A percentile compares a stretch with the other conserved stretches of the same genome.
phyloP scores from a whole-genome alignment of 2,113 vertebrate genomes.

The Ptilorrhoa leucosticta region DNA sequence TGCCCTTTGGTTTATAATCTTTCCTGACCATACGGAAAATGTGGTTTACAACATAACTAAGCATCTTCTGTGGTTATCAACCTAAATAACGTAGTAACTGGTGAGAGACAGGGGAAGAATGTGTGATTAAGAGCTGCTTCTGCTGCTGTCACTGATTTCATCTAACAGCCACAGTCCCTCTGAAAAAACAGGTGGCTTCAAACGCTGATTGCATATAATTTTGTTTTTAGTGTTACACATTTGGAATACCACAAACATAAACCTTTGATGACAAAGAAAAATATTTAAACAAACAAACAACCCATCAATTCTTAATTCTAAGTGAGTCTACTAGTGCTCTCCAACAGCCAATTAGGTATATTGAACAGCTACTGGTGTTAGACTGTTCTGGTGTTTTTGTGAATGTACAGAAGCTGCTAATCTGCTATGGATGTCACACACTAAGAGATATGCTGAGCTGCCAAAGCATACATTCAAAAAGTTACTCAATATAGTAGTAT shows the following conservation, averaged over 20 bases:
- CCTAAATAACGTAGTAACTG: neutral
- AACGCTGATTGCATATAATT: neutral
- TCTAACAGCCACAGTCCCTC: neutral
- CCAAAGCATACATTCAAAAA: neutral
- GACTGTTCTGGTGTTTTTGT: neutral
- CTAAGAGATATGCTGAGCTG: neutral
- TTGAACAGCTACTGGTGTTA: neutral
- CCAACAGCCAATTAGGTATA: neutral
- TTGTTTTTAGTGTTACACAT: neutral
- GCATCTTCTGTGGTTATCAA: neutral
- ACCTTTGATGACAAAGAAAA: neutral
- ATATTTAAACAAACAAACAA: neutral
- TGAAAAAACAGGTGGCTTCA: neutral
- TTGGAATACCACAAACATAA: neutral
- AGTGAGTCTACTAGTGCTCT: neutral
- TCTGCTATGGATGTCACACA: neutral
- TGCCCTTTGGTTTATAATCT: neutral
- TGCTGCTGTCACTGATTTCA: neutral
- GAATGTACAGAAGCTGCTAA: neutral
- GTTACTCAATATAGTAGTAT: neutral
- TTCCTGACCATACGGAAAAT: neutral
- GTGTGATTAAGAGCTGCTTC: neutral
- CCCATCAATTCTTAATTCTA: neutral
- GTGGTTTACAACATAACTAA: neutral
- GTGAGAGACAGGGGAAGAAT: neutral